Percentiles rank a stretch among this genome's conserved stretches.
Evolutionary conservation across 1,140 invertebrate species (phyloP).

Genomic region (Heliconius hewitsoni): DNA sequence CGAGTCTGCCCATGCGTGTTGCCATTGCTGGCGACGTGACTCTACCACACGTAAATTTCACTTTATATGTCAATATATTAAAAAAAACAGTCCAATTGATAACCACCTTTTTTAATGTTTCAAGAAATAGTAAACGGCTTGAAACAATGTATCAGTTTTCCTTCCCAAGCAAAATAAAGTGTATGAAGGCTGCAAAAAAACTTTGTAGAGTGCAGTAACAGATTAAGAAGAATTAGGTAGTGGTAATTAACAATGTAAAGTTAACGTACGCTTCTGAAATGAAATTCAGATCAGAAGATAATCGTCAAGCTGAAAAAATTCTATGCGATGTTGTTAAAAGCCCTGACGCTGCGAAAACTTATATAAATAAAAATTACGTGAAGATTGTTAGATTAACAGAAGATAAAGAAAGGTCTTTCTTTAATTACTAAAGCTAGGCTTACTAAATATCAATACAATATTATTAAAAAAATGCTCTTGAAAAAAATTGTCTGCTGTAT

Average conservation of each 20-base stretch:
- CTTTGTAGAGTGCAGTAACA: neutral
- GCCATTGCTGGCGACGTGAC: too few relatives aligned
- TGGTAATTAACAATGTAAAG: neutral
- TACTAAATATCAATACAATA: conserved; percentile 17
- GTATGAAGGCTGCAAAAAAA: neutral
- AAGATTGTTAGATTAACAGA: conserved; percentile 13
- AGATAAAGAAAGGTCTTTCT: neutral
- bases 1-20: too few relatives aligned
- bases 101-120: too few relatives aligned
- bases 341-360: neutral
- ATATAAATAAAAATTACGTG: neutral
- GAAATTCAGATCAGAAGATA: neutral
- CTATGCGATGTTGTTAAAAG: neutral
- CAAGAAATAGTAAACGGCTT: too few relatives aligned
- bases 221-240: neutral
- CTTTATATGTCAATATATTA: too few relatives aligned
- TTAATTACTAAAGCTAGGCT: conserved; percentile 17
- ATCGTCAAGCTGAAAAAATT: neutral
- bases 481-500: neutral
- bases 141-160: too few relatives aligned
- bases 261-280: neutral
- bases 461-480: neutral
- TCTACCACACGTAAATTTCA: too few relatives aligned
- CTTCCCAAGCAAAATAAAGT: neutral
- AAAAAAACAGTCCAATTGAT: too few relatives aligned